Conservation (phyloP, 2,113 vertebrate species). For the Pteronura brasiliensis region DNA sequence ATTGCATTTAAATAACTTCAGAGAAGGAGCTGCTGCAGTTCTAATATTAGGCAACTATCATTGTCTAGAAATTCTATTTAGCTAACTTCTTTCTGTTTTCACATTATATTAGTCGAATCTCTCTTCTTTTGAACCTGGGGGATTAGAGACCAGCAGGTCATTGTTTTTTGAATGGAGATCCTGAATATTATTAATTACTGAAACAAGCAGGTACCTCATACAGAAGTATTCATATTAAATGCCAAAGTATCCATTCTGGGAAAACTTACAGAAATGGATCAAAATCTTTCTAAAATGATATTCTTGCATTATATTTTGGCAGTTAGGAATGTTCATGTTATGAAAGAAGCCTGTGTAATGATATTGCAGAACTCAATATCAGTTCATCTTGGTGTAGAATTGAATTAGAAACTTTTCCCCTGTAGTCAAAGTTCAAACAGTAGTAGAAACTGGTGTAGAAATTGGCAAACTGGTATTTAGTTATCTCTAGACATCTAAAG, state of each 20-base stretch:
- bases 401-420: background rate
- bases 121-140: background rate
- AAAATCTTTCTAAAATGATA: conserved; percentile 19
- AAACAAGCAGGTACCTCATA: background rate
- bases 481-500: background rate
- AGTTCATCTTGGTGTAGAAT: background rate
- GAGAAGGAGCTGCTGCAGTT: conserved; percentile 7
- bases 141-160: background rate
- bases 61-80: conserved; percentile 35
- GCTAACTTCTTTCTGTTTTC: background rate
- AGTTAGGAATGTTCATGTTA: background rate
- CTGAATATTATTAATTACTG: conserved; percentile 3
- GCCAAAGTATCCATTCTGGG: conserved; percentile 4
- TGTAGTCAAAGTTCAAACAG: conserved; percentile 25
- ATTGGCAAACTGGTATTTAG: conserved; percentile 14
- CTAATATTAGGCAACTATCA: background rate
- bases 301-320: conserved; percentile 19
- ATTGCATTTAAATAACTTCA: conserved; percentile 43
- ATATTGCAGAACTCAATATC: conserved; percentile 17
- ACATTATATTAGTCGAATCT: background rate
- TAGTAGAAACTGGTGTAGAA: conserved; percentile 17
- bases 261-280: background rate
- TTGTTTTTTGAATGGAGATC: background rate
- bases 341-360: conserved; percentile 19
- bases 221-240: background rate